Base-by-base conservation (phyloP, 2,113 vertebrate species). In the Chionis minor region DNA sequence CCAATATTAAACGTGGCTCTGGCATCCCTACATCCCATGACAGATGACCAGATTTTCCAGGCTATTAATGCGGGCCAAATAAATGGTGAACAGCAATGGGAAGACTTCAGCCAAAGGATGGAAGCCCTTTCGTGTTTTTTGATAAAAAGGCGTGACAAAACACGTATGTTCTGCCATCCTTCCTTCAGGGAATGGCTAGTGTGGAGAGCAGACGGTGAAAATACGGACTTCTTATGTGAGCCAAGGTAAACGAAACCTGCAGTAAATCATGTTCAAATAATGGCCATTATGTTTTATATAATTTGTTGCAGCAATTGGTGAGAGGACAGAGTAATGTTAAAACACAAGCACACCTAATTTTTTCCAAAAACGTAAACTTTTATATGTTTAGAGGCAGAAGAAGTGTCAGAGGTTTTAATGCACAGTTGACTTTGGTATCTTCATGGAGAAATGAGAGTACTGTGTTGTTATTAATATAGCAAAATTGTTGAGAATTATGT, bases 121-220 rank as follows among this genome's bases (percentile, higher is more conserved):
- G 99, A 99, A 32, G 84, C 98, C 62, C 99, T 99, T 52, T 99
- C 99, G 0, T 98, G 98, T 95, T 99, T 99, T 89, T 98, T 99
- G 92, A 98, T 99, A 92, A 99, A 98, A 89, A 98, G 99, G 58
- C 97, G 99, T 71, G 99, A 99, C 97, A 99, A 99, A 97, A 99
- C 99, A 1, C 99, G 99, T 10, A 99, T 99, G 99, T 99, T 99
- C 96, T 99, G 99, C 97, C 99, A 99, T 81, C 99, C 99, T 1
- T 99, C 99, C 92, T 99, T 99, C 98, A 98, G 99, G 87, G 99
- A 99, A 81, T 99, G 99, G 99, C 98, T 99, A 23, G 98, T 99
- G 52, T 99, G 99, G 99, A 98, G 99, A 97, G 98, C 99, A 6
- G 99, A 99, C 1, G 99, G 99, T 18, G 99, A 99, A 92, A 99